Evolutionary conservation across 2,888 invertebrate genomes (phyloP), one percentile per base, ranked within the genome.

Genomic region (Osedax fenrisi): DNA sequence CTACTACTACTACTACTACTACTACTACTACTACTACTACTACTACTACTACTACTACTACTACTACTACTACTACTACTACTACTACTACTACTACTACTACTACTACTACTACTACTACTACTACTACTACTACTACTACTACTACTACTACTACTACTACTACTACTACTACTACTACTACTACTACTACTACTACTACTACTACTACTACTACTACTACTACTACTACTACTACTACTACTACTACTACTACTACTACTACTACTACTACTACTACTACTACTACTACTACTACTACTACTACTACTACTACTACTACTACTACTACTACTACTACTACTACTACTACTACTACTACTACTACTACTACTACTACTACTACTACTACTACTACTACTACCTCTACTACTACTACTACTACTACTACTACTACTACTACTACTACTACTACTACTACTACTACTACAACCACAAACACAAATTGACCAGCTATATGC

Each of bases 371-470:
- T 67, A n/a, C 21, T 25, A 66, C 67, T 64, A 64, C 64, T 1
- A 64, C 64, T 64, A 64, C 64, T 23, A 64, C 64, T 64, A 64
- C 64, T 23, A 22, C 74, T 59, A 26, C 41, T 41, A 73, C 26
- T 27, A 22, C 41, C 24, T 3, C 73, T 64, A 64, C 64, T 64
- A 64, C 1, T 1, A 64, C 1, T 75, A n/a, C 74, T 22, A 74
- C 17, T 72, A 26, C 56, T 1, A 68, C 26, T 74, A 72, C 73
- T n/a, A 68, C 23, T 10, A 26, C 73, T 22, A 24, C 73, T 13
- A 72, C 73, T 1, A 72, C 61, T 72, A 67, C 72, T 62, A 72
- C 66, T 72, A 70, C 72, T 1, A 64, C 64, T 64, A 64, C 64
- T 1, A 64, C 1, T 64, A 64, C 64, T 64, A 64, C 64, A 17